Evolutionary conservation across 1,140 invertebrate genomes (phyloP).

Genomic region (Trialeurodes vaporariorum): DNA sequence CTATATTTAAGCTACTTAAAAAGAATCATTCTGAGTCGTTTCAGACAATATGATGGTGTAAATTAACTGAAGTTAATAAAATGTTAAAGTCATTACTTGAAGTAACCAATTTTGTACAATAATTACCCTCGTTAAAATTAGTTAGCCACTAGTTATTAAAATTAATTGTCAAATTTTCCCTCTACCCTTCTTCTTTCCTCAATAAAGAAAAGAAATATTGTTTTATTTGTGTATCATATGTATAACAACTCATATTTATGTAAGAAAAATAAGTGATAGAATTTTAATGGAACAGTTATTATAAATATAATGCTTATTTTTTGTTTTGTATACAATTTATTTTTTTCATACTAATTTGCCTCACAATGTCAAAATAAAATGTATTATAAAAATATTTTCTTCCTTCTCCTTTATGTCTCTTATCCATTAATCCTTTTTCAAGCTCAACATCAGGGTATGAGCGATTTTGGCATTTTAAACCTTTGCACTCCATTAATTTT

Average conservation of each 20-base stretch:
- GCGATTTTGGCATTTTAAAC: too few species aligned
- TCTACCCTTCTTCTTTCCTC: neutral
- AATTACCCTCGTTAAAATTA: neutral
- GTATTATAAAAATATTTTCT: too few species aligned
- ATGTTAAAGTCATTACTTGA: neutral
- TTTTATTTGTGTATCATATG: neutral
- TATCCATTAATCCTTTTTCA: too few species aligned
- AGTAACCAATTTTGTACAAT: neutral
- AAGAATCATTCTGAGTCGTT: neutral
- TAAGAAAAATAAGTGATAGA: neutral
- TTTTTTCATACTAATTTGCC: too few species aligned
- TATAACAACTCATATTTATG: neutral
- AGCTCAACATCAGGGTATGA: too few species aligned
- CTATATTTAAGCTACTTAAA: neutral
- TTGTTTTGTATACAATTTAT: slow-evolving; percentile 1
- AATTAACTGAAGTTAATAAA: neutral
- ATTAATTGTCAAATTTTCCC: neutral
- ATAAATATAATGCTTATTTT: neutral
- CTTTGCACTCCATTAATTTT: too few species aligned
- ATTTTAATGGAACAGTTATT: neutral
- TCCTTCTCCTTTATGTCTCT: too few species aligned
- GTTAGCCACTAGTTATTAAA: neutral
- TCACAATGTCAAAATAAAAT: too few species aligned
- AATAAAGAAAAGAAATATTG: neutral
- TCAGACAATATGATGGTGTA: neutral